These are phyloP conservation scores for Cheilosia scutellata DNA, from an alignment of 2,888 invertebrate species.

Conservation along the genomic window DNA sequence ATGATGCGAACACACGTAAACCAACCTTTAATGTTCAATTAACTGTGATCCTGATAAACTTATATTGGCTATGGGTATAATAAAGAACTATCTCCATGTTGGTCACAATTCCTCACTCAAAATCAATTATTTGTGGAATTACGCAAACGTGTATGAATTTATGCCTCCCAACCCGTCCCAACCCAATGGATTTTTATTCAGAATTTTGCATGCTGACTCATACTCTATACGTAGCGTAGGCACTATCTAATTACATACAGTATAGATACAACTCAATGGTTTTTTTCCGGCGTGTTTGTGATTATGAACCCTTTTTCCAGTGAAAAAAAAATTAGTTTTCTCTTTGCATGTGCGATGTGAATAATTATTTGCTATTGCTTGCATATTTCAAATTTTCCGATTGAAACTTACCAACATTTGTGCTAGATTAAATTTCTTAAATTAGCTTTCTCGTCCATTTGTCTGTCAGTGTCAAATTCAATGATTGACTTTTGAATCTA, in stretches of 20 bases:
- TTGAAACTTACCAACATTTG: conserved; percentile 8
- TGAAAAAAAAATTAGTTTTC: conserved; percentile 1
- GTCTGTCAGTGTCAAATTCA: background rate
- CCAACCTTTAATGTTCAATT: background rate
- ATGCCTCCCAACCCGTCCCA: too few relatives aligned
- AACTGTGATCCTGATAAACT: background rate
- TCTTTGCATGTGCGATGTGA: conserved; percentile 1
- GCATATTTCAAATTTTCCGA: conserved; percentile 2
- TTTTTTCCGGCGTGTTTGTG: background rate
- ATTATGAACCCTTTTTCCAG: conserved; percentile 13
- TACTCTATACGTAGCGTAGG: background rate
- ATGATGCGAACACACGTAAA: conserved; percentile 20
- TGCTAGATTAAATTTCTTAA: background rate
- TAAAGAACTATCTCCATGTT: conserved; percentile 6
- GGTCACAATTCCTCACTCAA: background rate
- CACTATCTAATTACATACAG: background rate
- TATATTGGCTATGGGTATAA: background rate
- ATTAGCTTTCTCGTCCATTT: conserved; percentile 8
- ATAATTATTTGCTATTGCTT: background rate
- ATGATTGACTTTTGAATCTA: background rate
- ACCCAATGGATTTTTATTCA: conserved; percentile 4
- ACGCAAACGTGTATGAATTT: conserved; percentile 24
- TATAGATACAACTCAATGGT: background rate
- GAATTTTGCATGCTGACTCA: conserved; percentile 25
- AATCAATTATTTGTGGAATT: conserved; percentile 42